Conservation (phyloP, 30 jellyfish, hydroid and myxozoan species). For the Turritopsis dohrnii region DNA sequence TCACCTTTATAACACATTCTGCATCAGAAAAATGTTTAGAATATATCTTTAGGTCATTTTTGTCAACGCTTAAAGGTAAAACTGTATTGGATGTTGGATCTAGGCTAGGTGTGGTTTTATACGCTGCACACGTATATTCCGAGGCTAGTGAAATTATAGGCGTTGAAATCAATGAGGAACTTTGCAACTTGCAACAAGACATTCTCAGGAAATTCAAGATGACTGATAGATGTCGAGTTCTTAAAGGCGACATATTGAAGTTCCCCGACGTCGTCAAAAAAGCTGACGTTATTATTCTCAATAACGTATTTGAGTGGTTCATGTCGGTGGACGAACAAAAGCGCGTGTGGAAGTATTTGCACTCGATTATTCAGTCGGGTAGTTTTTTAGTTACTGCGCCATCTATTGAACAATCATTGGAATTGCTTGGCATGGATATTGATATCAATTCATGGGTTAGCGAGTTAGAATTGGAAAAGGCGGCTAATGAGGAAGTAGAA, state of each 20-base stretch:
- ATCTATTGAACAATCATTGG: neutral
- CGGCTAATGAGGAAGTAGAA: neutral
- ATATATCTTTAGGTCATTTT: slow-evolving; percentile 23
- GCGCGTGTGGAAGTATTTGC: slow-evolving; percentile 11
- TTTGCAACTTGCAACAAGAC: slow-evolving; percentile 42
- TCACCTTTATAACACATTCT: slow-evolving; percentile 46
- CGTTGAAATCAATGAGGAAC: slow-evolving; percentile 43
- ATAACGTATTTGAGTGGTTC: slow-evolving; percentile 48
- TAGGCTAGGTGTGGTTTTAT: slow-evolving; percentile 51
- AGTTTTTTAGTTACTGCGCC: slow-evolving; percentile 10
- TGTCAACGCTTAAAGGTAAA: slow-evolving; percentile 28
- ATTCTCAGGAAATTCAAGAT: slow-evolving; percentile 24
- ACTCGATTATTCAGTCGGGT: neutral
- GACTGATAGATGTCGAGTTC: slow-evolving; percentile 32
- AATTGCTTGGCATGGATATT: slow-evolving; percentile 2
- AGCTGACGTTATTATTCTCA: slow-evolving; percentile 36
- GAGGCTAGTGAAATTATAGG: slow-evolving; percentile 36
- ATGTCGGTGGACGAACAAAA: slow-evolving; percentile 34
- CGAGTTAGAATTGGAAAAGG: neutral
- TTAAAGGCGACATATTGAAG: slow-evolving; percentile 22
- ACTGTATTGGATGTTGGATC: slow-evolving; percentile 49
- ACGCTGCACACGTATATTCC: slow-evolving; percentile 48
- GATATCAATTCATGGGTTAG: slow-evolving; percentile 13
- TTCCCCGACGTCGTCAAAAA: slow-evolving; percentile 3
- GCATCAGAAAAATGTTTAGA: slow-evolving; percentile 35